A percentile compares a stretch with the other conserved stretches of the same genome.
phyloP scores from a whole-genome alignment of 2,113 vertebrate genomes.

The Emydocephalus ijimae region DNA sequence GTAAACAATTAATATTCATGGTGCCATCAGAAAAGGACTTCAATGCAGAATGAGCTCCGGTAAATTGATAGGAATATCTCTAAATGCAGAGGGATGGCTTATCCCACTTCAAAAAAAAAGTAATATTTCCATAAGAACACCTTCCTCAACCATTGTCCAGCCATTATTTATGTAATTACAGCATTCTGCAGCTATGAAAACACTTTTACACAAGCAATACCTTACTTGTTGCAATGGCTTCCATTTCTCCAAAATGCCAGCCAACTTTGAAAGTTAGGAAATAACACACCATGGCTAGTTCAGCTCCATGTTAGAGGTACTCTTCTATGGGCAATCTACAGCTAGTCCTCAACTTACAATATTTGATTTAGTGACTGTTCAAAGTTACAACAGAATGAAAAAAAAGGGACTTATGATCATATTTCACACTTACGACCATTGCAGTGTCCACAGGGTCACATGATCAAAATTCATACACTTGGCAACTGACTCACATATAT shows the following conservation, averaged over 20 bases:
- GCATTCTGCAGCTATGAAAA: not conserved
- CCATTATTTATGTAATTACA: not conserved
- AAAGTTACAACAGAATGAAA: not conserved
- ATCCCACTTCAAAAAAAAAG: not conserved
- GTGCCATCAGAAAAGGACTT: not conserved
- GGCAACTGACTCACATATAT: not conserved
- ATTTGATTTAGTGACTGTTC: not conserved
- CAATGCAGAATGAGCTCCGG: not conserved
- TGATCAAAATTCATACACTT: not conserved
- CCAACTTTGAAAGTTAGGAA: too few relatives aligned
- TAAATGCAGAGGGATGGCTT: not conserved
- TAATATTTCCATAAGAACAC: not conserved
- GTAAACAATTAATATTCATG: not conserved
- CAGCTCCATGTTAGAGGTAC: not conserved
- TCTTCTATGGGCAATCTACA: not conserved
- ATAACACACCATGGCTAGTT: too few relatives aligned
- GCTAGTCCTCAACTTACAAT: not conserved
- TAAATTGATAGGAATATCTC: not conserved
- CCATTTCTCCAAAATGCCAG: not conserved
- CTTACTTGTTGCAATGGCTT: not conserved
- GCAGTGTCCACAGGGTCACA: not conserved
- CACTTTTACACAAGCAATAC: not conserved
- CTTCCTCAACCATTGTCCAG: not conserved
- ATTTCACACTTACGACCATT: not conserved
- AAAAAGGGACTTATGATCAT: not conserved